Evolutionary conservation across 2,113 vertebrate genomes (phyloP).

Genomic region (Steatornis caripensis): DNA sequence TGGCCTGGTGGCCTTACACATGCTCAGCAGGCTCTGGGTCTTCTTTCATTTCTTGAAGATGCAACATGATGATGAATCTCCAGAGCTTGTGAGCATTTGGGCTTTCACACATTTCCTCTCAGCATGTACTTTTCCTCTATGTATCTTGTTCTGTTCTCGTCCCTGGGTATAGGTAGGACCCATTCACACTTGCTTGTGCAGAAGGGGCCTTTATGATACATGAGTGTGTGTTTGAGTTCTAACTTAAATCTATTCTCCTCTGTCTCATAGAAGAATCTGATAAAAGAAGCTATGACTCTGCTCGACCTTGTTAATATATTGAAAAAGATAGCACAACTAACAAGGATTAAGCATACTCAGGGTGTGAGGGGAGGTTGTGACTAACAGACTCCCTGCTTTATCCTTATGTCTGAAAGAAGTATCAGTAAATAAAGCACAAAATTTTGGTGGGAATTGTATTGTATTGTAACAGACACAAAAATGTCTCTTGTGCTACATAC

Average conservation of each 20-base stretch:
- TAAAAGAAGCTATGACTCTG: neutral
- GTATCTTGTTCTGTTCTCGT: neutral
- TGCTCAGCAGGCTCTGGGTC: accelerated
- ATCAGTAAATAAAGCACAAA: neutral
- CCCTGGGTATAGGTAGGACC: neutral
- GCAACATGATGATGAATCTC: neutral
- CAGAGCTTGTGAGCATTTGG: neutral
- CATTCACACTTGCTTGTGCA: neutral
- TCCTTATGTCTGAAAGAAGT: neutral
- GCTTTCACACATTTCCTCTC: neutral
- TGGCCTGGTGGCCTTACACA: too few relatives aligned
- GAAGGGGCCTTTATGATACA: neutral
- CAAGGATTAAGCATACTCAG: neutral
- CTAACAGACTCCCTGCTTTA: neutral
- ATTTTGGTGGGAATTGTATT: neutral
- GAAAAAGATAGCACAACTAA: neutral
- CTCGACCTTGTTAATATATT: neutral
- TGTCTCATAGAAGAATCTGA: neutral
- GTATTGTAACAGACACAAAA: neutral
- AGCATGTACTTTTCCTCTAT: neutral
- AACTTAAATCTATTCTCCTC: neutral
- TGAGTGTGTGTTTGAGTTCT: neutral
- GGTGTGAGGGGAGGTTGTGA: too few relatives aligned
- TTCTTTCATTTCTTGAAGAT: neutral
- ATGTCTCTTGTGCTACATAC: neutral